Evolutionary conservation across 2,113 vertebrate species (phyloP).

Genomic region (Aplodontia rufa): DNA sequence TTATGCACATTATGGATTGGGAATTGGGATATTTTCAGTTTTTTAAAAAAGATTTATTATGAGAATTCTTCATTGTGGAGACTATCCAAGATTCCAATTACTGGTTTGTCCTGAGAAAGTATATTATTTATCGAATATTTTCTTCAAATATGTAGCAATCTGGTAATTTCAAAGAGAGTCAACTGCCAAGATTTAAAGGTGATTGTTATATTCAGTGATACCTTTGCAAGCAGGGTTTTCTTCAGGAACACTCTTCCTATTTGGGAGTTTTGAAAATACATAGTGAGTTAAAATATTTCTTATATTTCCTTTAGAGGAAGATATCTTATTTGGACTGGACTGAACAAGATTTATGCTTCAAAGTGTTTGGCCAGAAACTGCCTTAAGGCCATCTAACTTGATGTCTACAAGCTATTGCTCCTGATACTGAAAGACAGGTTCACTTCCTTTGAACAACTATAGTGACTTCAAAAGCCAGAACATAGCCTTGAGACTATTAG

Average conservation of each 20-base stretch:
- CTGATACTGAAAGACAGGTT: not conserved
- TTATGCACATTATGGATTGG: not conserved
- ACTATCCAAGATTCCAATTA: not conserved
- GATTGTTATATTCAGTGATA: not conserved
- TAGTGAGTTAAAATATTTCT: not conserved
- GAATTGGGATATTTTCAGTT: not conserved
- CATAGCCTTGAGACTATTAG: not conserved
- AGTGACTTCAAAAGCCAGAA: not conserved
- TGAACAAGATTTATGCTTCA: not conserved
- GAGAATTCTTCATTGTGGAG: not conserved
- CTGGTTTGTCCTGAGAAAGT: too few species aligned
- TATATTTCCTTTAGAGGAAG: not conserved
- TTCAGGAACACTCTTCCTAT: not conserved
- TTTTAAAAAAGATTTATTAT: too few species aligned
- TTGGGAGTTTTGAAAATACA: not conserved
- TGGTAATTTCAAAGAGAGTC: not conserved
- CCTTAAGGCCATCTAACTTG: not conserved
- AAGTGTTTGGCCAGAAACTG: not conserved
- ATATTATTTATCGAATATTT: not conserved
- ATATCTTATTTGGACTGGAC: not conserved
- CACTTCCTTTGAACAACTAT: not conserved
- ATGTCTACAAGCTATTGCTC: not conserved
- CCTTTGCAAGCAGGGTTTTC: not conserved
- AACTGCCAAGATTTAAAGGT: not conserved
- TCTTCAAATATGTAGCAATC: not conserved